Base-by-base conservation (phyloP, 2,797 vertebrate genomes). In the Cirrhinus molitorella region DNA sequence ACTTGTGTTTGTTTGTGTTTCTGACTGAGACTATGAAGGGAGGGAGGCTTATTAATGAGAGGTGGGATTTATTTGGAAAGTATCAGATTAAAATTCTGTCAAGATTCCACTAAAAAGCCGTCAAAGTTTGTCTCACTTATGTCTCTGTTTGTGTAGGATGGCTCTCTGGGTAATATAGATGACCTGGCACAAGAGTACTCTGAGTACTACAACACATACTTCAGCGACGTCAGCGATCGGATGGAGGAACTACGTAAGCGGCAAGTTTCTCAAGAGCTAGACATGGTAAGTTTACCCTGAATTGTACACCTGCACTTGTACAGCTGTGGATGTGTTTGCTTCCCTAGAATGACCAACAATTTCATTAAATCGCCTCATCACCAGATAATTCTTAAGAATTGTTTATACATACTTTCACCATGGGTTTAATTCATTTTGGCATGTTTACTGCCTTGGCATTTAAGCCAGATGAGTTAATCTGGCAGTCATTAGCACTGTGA, bases 141-240 rank as follows among this genome's bases (percentile, higher is more conserved):
- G 72, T 82, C 37, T 82, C 12, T 74, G 25, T 86, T 66, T 3
- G 16, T 66, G 4, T 79, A 99, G 98, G 98, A 99, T 81, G 98
- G 98, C 87, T 99, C 98, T 70, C 91, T 99, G 93, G 98, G 97
- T 81, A 99, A 97, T 91, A 99, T 99, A 86, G 98, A 99, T 90
- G 98, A 99, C 91, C 94, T 99, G 90, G 97, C 98, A 0, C 96
- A 99, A 90, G 97, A 99, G 91, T 98, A 99, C 93, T 97, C 98
- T 0, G 97, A 99, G 90, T 99, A 99, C 89, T 99, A 99, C 92
- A 99, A 98, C 84, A 99, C 98, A 88, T 98, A 97, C 89, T 97
- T 98, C 91, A 95, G 96, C 0, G 98, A 99, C 88, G 97, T 99
- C 88, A 96, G 95, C 1, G 98, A 99, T 88, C 96, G 97, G 84